Evolutionary conservation across 2,888 invertebrate species (phyloP).

Genomic region (Rapana venosa): DNA sequence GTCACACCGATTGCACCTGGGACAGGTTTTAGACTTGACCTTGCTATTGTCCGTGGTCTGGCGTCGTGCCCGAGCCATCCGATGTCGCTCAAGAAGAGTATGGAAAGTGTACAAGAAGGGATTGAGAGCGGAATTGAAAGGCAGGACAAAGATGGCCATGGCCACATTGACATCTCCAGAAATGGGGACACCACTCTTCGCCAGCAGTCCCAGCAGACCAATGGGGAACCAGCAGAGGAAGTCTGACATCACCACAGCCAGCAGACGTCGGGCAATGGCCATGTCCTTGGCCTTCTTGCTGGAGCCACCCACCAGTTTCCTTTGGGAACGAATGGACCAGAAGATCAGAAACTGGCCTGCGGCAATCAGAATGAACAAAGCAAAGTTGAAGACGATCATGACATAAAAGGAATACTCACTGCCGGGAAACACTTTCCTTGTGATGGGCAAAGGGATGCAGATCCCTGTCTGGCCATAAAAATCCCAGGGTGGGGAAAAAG

Average conservation of each 20-base stretch:
- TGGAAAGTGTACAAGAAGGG: slow-evolving; percentile 13
- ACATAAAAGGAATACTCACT: slow-evolving; percentile 75
- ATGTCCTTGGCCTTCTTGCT: slow-evolving; percentile 9
- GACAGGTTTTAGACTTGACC: background rate
- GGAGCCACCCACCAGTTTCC: background rate
- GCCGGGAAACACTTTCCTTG: slow-evolving; percentile 70
- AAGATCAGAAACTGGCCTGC: slow-evolving; percentile 73
- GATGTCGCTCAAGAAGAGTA: background rate
- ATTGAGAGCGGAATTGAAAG: slow-evolving; percentile 9
- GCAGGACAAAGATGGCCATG: slow-evolving; percentile 18
- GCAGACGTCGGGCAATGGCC: slow-evolving; percentile 22
- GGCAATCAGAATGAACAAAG: slow-evolving; percentile 70
- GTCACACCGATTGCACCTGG: background rate
- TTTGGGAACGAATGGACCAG: slow-evolving; percentile 53
- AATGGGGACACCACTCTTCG: background rate
- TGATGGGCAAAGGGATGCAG: slow-evolving; percentile 75
- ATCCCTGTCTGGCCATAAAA: slow-evolving; percentile 71
- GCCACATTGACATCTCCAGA: background rate
- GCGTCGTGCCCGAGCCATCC: background rate
- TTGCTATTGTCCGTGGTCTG: background rate
- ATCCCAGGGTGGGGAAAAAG: slow-evolving; percentile 56
- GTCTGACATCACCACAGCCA: slow-evolving; percentile 5
- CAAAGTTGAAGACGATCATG: slow-evolving; percentile 72
- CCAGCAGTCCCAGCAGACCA: slow-evolving; percentile 29
- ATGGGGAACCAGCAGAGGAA: slow-evolving; percentile 34